Percentiles rank a stretch among this genome's conserved stretches.
These are phyloP conservation scores for Rhodophaea formosa DNA, from an alignment of 2,888 invertebrate genomes.

Conservation along the genomic window DNA sequence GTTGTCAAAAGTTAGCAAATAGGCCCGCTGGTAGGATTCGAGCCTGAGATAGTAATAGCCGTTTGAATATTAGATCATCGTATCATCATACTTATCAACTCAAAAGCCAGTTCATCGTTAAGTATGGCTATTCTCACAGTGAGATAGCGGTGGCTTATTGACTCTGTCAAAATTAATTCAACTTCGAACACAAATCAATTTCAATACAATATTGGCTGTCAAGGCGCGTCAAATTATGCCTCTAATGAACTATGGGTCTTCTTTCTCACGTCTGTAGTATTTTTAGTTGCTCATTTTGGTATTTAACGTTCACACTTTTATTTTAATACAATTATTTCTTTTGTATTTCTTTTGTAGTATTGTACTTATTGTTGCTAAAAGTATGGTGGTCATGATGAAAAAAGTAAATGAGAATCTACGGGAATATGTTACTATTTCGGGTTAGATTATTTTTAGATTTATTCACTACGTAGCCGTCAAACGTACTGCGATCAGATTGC, in stretches of 20 bases:
- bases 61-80: too few relatives aligned
- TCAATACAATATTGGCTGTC: slow-evolving; percentile 76
- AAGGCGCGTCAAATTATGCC: slow-evolving; percentile 72
- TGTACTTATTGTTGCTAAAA: neutral
- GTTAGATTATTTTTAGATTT: too few relatives aligned
- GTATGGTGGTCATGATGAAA: too few relatives aligned
- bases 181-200: slow-evolving; percentile 80
- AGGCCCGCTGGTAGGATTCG: neutral
- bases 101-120: slow-evolving; percentile 16
- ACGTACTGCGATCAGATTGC: too few relatives aligned
- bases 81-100: too few relatives aligned
- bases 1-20: too few relatives aligned
- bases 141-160: slow-evolving; percentile 75
- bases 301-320: slow-evolving; percentile 33
- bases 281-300: slow-evolving; percentile 43
- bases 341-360: neutral
- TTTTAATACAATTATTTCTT: slow-evolving; percentile 21
- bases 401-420: too few relatives aligned
- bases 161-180: slow-evolving; percentile 79
- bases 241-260: slow-evolving; percentile 65
- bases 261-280: slow-evolving; percentile 63
- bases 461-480: too few relatives aligned
- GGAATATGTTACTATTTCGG: too few relatives aligned
- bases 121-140: slow-evolving; percentile 40
- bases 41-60: neutral